Percentiles rank a stretch among this genome's conserved stretches.
phyloP scores from a whole-genome alignment of 2,113 vertebrate species.

The Pseudorasbora parva region DNA sequence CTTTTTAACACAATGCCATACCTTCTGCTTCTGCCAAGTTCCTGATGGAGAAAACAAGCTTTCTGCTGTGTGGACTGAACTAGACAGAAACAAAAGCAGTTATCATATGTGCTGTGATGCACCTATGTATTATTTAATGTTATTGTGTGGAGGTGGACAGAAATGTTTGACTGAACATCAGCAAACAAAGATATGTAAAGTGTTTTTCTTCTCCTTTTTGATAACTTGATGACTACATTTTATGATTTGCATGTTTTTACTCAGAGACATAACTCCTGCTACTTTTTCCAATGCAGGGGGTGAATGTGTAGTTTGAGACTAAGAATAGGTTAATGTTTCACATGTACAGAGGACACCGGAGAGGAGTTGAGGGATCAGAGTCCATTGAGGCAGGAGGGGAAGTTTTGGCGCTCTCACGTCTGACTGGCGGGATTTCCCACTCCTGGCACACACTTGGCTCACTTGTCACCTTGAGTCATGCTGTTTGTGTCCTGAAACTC shows the following conservation, averaged over 20 bases:
- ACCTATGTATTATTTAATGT: background rate
- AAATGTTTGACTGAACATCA: background rate
- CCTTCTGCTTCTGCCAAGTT: background rate
- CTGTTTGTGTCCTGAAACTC: conserved; percentile 24
- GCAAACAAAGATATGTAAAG: background rate
- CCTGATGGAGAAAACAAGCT: background rate
- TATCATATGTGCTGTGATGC: background rate
- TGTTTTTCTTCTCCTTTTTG: background rate
- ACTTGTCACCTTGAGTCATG: conserved; percentile 60
- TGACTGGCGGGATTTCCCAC: conserved; percentile 65
- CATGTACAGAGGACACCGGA: conserved; percentile 51
- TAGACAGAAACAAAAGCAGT: background rate
- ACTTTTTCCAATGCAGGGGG: background rate
- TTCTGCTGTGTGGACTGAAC: conserved; percentile 4
- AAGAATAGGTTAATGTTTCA: conserved; percentile 75
- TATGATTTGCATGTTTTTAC: too few species aligned
- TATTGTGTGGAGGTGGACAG: background rate
- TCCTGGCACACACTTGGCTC: conserved; percentile 29
- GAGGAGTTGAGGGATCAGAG: conserved; percentile 23
- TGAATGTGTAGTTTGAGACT: conserved; percentile 52
- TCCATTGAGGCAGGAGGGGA: conserved; percentile 52
- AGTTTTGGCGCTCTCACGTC: conserved; percentile 64
- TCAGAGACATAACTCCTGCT: background rate
- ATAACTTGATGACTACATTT: background rate
- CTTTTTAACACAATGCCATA: background rate